Evolutionary conservation across 2,113 vertebrate species (phyloP).

Genomic region (Hydrolagus affinis): DNA sequence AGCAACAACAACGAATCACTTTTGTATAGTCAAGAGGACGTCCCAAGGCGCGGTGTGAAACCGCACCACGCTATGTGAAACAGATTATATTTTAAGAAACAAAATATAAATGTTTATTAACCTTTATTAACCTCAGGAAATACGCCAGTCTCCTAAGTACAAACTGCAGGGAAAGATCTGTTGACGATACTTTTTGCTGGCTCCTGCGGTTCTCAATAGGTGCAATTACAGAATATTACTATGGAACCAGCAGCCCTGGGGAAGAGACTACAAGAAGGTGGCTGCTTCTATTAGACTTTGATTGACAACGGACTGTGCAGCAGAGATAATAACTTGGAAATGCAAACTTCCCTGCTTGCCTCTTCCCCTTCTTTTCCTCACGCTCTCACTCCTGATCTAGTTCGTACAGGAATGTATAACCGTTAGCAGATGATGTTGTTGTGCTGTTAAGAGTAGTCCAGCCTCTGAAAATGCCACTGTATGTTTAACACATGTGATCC

Average conservation of each 20-base stretch:
- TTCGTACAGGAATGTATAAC: neutral
- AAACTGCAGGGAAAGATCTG: neutral
- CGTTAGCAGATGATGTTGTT: neutral
- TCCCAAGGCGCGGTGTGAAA: too few species aligned
- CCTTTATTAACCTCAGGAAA: neutral
- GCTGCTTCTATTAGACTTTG: neutral
- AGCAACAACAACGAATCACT: too few species aligned
- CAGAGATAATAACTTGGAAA: neutral
- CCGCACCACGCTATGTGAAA: neutral
- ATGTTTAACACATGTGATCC: neutral
- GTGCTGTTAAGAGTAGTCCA: neutral
- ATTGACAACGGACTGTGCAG: neutral
- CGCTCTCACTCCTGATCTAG: neutral
- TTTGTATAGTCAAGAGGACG: too few species aligned
- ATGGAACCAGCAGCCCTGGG: too few species aligned
- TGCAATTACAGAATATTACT: neutral
- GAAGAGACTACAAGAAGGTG: too few species aligned
- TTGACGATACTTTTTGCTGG: neutral
- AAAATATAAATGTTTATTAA: too few species aligned
- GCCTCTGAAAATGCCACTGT: neutral
- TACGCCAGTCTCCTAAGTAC: neutral
- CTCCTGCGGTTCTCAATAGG: neutral
- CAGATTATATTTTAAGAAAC: neutral
- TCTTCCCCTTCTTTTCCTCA: neutral
- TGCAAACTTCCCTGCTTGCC: neutral